Evolutionary conservation across 2,888 invertebrate genomes (phyloP).

Genomic region (Nezara viridula): DNA sequence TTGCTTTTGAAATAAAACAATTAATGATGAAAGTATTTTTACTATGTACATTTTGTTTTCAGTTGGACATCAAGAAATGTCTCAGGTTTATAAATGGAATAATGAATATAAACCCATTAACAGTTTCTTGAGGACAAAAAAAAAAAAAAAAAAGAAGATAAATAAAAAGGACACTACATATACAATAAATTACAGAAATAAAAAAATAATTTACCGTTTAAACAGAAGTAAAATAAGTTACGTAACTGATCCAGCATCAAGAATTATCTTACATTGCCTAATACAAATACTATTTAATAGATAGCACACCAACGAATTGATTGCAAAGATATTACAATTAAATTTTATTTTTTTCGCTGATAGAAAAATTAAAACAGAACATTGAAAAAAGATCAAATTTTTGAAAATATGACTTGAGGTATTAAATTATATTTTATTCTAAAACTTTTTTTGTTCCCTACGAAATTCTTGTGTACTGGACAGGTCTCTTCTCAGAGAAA

Average conservation of each 20-base stretch:
- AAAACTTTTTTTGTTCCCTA: not conserved
- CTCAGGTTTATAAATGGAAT: not conserved
- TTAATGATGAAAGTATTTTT: not conserved
- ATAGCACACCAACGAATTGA: not conserved
- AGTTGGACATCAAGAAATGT: not conserved
- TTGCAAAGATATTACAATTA: not conserved
- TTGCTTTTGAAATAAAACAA: not conserved
- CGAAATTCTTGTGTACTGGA: slow-evolving; percentile 59
- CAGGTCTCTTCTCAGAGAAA: slow-evolving; percentile 78
- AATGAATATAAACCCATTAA: not conserved
- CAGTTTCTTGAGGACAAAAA: not conserved
- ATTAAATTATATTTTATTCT: not conserved
- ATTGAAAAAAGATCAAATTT: not conserved
- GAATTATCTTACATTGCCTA: not conserved
- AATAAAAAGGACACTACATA: not conserved
- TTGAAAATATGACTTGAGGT: not conserved
- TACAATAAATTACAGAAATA: slow-evolving; percentile 23
- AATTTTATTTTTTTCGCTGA: not conserved
- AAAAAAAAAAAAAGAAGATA: not conserved
- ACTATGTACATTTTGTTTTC: not conserved
- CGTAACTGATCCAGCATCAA: not conserved
- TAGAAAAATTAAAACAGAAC: not conserved
- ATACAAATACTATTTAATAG: not conserved
- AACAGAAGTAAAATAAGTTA: not conserved
- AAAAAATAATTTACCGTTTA: slow-evolving; percentile 3